Base-by-base conservation (phyloP, 1,140 invertebrate genomes). In the Cydia fagiglandana region DNA sequence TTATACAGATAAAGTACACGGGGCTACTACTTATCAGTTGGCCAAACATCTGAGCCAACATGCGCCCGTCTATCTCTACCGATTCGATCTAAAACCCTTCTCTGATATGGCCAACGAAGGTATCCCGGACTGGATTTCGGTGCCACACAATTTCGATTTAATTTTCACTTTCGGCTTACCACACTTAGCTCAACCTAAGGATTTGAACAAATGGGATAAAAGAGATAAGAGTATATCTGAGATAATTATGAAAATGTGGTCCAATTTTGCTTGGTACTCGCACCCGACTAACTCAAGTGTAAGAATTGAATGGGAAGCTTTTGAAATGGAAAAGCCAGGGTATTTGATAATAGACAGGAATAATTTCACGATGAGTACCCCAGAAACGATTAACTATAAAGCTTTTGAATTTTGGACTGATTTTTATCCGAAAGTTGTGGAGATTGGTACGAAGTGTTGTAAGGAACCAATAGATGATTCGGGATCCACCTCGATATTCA, bases 381-480 rank as follows among this genome's bases (percentile, higher is more conserved):
- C 94, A 1, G 91, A 87, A 1, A 94, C 89, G 10, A 93, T 96
- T 0, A 95, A 97, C 90, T 96, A 96, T 83, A 96, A 95, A 83
- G 94, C 95, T 9, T 94, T 97, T 78, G 94, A 95, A 61, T 97
- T 97, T 90, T 97, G 96, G 96, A 96, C 96, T 82, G 94, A 96
- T 50, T 96, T 96, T 83, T 97, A 96, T 86, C 96, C 96, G 0
- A 95, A 94, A 86, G 94, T 97, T 12, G 81, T 96, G 0, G 93
- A 95, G 82, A 94, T 95, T 75, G 94, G 96, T 0, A 95, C 94
- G 2, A 94, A 95, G 81, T 96, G 96, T 83, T 97, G 96, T 80
- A 96, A 96, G 84, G 86, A 93, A 41, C 93, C 91, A 3, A 84
- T 87, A 34, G 91, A 93, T 5, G 91, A 93, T 73, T 89, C 86